phyloP scores from a whole-genome alignment of 2,797 vertebrate genomes.

The Sandelia bainsii region DNA sequence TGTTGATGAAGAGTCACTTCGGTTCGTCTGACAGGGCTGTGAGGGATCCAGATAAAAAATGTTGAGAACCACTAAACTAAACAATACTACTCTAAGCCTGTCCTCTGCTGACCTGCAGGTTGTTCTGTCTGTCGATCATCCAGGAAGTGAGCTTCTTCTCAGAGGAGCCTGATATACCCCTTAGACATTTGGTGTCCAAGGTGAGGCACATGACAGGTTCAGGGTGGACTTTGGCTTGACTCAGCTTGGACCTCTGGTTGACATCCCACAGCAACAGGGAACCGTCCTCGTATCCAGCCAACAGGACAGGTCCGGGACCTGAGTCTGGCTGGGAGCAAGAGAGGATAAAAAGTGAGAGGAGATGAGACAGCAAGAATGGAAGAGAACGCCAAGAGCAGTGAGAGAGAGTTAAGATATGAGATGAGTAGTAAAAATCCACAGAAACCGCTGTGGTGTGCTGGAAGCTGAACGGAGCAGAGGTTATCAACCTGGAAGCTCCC shows the following conservation, averaged over 20 bases:
- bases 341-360: slow-evolving; percentile 42
- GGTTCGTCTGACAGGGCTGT: neutral
- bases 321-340: slow-evolving; percentile 79
- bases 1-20: neutral
- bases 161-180: slow-evolving; percentile 92
- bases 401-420: slow-evolving; percentile 37
- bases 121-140: slow-evolving; percentile 89
- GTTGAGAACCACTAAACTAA: neutral
- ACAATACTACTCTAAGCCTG: neutral
- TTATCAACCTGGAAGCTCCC: slow-evolving; percentile 83
- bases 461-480: slow-evolving; percentile 78
- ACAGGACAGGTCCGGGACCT: slow-evolving; percentile 85
- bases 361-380: slow-evolving; percentile 23
- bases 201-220: slow-evolving; percentile 96
- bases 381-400: slow-evolving; percentile 26
- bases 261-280: slow-evolving; percentile 94
- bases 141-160: slow-evolving; percentile 91
- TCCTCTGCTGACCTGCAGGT: slow-evolving; percentile 90
- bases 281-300: slow-evolving; percentile 95
- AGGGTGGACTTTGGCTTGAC: slow-evolving; percentile 86
- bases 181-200: slow-evolving; percentile 88
- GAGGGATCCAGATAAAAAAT: neutral
- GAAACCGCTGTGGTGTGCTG: slow-evolving; percentile 49
- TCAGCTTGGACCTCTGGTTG: slow-evolving; percentile 84
- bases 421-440: slow-evolving; percentile 43